Evolutionary conservation across 1,140 invertebrate species (phyloP).

Genomic region (Temnothorax curvispinosus): DNA sequence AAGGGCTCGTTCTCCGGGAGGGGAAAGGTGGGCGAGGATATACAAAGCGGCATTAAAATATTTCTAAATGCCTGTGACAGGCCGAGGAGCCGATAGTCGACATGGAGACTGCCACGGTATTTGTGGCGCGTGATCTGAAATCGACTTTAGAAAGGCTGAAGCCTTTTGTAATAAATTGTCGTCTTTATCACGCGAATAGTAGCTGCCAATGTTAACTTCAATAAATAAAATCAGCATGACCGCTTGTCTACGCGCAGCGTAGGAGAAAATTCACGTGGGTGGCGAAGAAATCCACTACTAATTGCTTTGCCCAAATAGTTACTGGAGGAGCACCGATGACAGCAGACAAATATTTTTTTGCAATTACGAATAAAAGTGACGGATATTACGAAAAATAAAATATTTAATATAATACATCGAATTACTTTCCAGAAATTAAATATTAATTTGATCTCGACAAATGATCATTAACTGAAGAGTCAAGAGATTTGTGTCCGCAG

Average conservation of each 20-base stretch:
- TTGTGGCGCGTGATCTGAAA: slow-evolving; percentile 61
- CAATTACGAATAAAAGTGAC: background rate
- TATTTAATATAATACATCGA: background rate
- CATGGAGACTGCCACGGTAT: slow-evolving; percentile 64
- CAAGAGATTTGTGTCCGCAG: background rate
- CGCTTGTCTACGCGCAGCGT: background rate
- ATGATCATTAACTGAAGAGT: background rate
- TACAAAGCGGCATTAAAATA: slow-evolving; percentile 85
- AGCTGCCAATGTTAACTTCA: slow-evolving; percentile 4
- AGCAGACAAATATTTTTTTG: background rate
- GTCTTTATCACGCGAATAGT: background rate
- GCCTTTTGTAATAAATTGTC: slow-evolving; percentile 32
- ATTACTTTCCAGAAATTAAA: background rate
- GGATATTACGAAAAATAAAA: background rate
- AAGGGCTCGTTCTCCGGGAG: slow-evolving; percentile 51
- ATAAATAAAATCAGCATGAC: slow-evolving; percentile 13
- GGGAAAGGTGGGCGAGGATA: slow-evolving; percentile 73
- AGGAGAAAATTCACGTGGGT: slow-evolving; percentile 17
- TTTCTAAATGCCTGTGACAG: slow-evolving; percentile 69
- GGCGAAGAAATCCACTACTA: background rate
- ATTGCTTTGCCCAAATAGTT: background rate
- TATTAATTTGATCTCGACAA: background rate
- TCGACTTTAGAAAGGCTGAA: slow-evolving; percentile 58
- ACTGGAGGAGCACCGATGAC: background rate
- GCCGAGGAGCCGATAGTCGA: slow-evolving; percentile 20